These are phyloP conservation scores for Euura lappo DNA, from an alignment of 1,140 invertebrate genomes.

Conservation along the genomic window DNA sequence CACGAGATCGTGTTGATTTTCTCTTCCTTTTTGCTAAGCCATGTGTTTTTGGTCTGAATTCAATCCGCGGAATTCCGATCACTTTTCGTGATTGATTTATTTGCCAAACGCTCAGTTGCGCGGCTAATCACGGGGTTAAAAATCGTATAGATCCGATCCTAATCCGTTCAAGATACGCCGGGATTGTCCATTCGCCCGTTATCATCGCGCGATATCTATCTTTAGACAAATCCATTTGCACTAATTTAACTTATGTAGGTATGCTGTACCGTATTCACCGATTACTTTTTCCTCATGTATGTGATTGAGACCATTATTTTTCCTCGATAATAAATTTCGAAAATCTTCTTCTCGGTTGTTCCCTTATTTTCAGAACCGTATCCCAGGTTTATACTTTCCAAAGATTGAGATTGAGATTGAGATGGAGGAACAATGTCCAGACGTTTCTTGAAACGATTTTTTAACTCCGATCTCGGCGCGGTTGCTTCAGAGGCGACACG, in stretches of 20 bases:
- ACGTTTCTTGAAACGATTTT: neutral
- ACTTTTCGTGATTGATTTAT: neutral
- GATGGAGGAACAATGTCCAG: neutral
- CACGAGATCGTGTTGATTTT: neutral
- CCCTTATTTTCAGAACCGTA: too few species aligned
- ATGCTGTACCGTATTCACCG: neutral
- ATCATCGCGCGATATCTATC: neutral
- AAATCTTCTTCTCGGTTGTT: too few species aligned
- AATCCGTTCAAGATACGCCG: neutral
- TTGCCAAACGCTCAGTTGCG: neutral
- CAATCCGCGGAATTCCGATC: neutral
- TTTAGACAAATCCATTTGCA: too few species aligned
- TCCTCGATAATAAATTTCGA: too few species aligned
- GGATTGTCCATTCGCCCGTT: neutral
- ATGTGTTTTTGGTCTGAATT: neutral
- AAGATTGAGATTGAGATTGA: too few species aligned
- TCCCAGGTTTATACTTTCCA: too few species aligned
- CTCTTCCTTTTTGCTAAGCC: neutral
- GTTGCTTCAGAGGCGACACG: constrained; percentile 28
- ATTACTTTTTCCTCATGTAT: neutral
- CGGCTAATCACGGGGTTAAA: neutral
- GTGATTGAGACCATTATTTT: neutral
- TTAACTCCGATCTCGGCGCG: constrained; percentile 12
- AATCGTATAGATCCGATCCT: constrained; percentile 5
- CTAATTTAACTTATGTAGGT: too few species aligned